Evolutionary conservation across 1,140 invertebrate species (phyloP).

Genomic region (Acromyrmex heyeri): DNA sequence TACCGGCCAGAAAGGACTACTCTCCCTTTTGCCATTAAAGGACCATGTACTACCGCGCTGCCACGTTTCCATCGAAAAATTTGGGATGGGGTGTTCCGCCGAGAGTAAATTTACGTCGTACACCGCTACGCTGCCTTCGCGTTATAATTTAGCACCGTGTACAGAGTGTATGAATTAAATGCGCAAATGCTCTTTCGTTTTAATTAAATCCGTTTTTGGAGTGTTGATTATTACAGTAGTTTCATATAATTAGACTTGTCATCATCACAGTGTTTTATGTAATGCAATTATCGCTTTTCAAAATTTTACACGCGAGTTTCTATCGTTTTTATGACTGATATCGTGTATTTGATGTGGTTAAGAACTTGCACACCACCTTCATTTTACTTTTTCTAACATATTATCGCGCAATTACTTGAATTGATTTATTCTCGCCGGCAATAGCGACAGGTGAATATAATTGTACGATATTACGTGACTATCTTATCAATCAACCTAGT

Average conservation of each 20-base stretch:
- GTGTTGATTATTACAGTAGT: slow-evolving; percentile 12
- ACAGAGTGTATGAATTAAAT: slow-evolving; percentile 17
- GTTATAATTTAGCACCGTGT: slow-evolving; percentile 41
- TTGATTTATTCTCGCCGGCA: slow-evolving; percentile 26
- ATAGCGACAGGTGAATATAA: slow-evolving; percentile 26
- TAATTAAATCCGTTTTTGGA: slow-evolving; percentile 47
- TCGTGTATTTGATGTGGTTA: not conserved
- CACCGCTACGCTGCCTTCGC: not conserved
- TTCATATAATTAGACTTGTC: not conserved
- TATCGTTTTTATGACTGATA: not conserved
- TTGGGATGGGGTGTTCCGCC: slow-evolving; percentile 22
- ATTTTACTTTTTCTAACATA: not conserved
- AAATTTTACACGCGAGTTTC: not conserved
- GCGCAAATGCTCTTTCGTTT: not conserved
- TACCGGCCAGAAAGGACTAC: slow-evolving; percentile 59
- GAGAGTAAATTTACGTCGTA: slow-evolving; percentile 46
- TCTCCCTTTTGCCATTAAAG: slow-evolving; percentile 67
- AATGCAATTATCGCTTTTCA: not conserved
- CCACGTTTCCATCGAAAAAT: slow-evolving; percentile 61
- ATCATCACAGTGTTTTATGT: not conserved
- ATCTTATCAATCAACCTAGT: slow-evolving; percentile 55
- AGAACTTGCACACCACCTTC: not conserved
- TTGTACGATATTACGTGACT: slow-evolving; percentile 46
- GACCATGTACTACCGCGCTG: slow-evolving; percentile 13
- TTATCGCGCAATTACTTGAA: slow-evolving; percentile 9